These are phyloP conservation scores for Lepilemur ruficaudatus DNA, from an alignment of 2,797 vertebrate species.

Conservation along the genomic window DNA sequence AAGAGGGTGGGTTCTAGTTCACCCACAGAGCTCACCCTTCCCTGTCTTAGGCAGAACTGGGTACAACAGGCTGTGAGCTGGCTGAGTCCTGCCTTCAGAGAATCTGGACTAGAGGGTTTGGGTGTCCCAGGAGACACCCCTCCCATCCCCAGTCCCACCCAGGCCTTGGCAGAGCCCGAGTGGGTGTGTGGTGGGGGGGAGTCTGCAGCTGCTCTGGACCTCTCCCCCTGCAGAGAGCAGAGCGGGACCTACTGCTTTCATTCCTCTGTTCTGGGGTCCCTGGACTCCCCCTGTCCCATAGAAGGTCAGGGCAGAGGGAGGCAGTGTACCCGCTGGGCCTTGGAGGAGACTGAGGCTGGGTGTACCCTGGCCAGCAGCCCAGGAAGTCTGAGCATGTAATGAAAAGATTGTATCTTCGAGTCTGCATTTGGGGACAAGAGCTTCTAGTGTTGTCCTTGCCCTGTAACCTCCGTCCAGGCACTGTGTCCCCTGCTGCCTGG, in stretches of 20 bases:
- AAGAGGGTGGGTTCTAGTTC: background rate
- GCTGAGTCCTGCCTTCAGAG: background rate
- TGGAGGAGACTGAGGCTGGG: background rate
- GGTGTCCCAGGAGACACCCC: background rate
- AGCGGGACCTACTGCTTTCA: background rate
- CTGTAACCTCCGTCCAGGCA: background rate
- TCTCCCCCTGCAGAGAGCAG: background rate
- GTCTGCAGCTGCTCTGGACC: background rate
- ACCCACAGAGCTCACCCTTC: background rate
- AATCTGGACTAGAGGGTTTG: background rate
- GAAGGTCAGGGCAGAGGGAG: background rate
- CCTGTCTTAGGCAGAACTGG: background rate
- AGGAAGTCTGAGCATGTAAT: slow-evolving; percentile 3
- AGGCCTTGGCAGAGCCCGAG: background rate
- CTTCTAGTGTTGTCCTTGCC: background rate
- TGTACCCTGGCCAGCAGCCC: slow-evolving; percentile 38
- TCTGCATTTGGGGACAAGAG: slow-evolving; percentile 16
- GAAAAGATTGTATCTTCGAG: slow-evolving; percentile 50
- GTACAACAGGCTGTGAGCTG: background rate
- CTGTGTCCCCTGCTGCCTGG: background rate
- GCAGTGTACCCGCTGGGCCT: background rate
- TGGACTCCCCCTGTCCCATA: background rate
- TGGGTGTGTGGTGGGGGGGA: too few species aligned
- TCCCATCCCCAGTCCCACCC: background rate
- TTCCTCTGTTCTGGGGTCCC: background rate